These are phyloP conservation scores for Platycercus adscitus DNA, from an alignment of 2,113 vertebrate species.

Conservation along the genomic window DNA sequence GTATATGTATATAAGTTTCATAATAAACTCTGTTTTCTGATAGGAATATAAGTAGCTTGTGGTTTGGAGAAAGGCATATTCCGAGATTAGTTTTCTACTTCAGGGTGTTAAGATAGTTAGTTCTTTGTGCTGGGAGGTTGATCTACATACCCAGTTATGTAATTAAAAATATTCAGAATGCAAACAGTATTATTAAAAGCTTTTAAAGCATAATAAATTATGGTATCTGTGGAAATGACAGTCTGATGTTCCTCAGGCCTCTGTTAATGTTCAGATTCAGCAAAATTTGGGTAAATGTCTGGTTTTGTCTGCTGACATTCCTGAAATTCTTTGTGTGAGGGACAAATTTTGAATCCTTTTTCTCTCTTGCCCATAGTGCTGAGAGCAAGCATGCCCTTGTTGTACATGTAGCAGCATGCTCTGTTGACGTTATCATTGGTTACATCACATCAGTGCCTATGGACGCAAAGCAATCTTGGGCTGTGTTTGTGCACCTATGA, in stretches of 20 bases:
- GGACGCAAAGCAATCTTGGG: background rate
- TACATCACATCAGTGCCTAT: background rate
- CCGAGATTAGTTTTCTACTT: background rate
- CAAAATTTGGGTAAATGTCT: background rate
- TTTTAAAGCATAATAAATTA: background rate
- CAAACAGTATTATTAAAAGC: background rate
- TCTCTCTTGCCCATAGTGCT: background rate
- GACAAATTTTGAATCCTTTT: background rate
- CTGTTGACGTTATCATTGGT: background rate
- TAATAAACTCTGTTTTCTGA: background rate
- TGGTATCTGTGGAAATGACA: background rate
- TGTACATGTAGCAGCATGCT: rapidly evolving
- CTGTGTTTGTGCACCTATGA: background rate
- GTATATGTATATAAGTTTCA: background rate
- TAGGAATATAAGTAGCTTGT: background rate
- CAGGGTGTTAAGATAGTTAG: background rate
- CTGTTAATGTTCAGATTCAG: background rate
- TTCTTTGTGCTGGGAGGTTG: background rate
- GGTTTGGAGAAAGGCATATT: background rate
- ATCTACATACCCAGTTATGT: background rate
- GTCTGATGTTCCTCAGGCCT: background rate
- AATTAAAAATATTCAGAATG: background rate
- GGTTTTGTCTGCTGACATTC: background rate
- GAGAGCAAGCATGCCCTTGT: background rate
- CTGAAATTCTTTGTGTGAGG: background rate